Conservation (phyloP, 23 tunicate genomes). For the Ascidia mentula region DNA sequence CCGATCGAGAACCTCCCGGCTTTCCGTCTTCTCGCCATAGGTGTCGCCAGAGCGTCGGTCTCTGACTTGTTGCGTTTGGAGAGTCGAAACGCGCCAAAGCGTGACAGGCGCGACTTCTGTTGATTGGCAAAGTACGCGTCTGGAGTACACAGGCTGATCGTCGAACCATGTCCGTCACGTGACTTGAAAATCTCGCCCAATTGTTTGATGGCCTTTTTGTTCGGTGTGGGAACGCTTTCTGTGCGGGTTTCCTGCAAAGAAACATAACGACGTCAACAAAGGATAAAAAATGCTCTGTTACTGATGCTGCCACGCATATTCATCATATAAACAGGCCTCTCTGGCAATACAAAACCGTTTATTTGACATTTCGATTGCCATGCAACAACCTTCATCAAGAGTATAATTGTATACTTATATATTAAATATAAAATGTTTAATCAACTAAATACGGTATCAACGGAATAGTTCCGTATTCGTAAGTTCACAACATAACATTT, state of each 20-base stretch:
- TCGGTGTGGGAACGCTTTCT: not conserved
- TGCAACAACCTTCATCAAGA: too few relatives aligned
- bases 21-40: not conserved
- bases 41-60: not conserved
- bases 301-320: not conserved
- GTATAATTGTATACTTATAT: too few relatives aligned
- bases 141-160: slow-evolving; percentile 14
- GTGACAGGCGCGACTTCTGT: not conserved
- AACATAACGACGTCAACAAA: not conserved
- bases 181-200: slow-evolving; percentile 24
- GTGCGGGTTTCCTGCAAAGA: not conserved
- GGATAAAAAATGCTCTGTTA: not conserved
- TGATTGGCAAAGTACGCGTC: not conserved
- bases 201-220: slow-evolving; percentile 11
- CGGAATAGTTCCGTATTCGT: too few relatives aligned
- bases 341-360: not conserved
- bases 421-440: too few relatives aligned
- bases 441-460: too few relatives aligned
- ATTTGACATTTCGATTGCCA: too few relatives aligned
- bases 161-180: slow-evolving; percentile 26
- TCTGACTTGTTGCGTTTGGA: not conserved
- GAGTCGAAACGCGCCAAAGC: slow-evolving; percentile 9
- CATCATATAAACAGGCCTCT: not conserved
- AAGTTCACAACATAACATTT: too few relatives aligned
- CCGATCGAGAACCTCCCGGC: slow-evolving; percentile 6